phyloP scores from a whole-genome alignment of 2,797 vertebrate species.

The Poecilia picta region DNA sequence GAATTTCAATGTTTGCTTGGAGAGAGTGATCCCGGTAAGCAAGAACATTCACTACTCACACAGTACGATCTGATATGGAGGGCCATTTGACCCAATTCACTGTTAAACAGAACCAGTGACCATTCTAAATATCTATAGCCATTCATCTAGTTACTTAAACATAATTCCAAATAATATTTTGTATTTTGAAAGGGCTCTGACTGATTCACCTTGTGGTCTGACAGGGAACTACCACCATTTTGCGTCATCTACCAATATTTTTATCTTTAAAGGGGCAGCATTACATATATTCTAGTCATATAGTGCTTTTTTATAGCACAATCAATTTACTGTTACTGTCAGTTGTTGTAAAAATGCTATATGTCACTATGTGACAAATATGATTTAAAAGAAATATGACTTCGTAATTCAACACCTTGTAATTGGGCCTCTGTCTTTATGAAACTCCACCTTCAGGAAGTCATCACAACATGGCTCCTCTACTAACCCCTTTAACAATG shows the following conservation, averaged over 20 bases:
- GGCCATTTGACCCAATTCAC: background rate
- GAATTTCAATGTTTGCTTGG: constrained; percentile 92
- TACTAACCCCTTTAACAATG: too few species aligned
- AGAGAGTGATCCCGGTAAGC: constrained; percentile 74
- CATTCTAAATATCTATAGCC: background rate
- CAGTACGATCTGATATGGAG: background rate
- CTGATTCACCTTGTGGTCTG: background rate
- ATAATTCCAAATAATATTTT: background rate
- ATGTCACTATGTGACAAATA: too few species aligned
- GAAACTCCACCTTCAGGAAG: too few species aligned
- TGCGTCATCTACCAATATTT: background rate
- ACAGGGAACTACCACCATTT: background rate
- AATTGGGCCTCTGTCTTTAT: too few species aligned
- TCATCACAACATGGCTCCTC: too few species aligned
- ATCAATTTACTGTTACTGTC: too few species aligned
- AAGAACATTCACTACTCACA: background rate
- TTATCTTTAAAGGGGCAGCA: background rate
- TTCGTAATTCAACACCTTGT: too few species aligned
- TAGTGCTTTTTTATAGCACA: too few species aligned
- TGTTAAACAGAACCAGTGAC: background rate
- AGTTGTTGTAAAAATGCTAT: too few species aligned
- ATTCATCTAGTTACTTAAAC: background rate
- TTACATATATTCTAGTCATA: too few species aligned
- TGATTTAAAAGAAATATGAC: too few species aligned
- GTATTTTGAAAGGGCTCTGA: background rate